phyloP scores from a whole-genome alignment of 2,113 vertebrate genomes.

The Antigone vipio region DNA sequence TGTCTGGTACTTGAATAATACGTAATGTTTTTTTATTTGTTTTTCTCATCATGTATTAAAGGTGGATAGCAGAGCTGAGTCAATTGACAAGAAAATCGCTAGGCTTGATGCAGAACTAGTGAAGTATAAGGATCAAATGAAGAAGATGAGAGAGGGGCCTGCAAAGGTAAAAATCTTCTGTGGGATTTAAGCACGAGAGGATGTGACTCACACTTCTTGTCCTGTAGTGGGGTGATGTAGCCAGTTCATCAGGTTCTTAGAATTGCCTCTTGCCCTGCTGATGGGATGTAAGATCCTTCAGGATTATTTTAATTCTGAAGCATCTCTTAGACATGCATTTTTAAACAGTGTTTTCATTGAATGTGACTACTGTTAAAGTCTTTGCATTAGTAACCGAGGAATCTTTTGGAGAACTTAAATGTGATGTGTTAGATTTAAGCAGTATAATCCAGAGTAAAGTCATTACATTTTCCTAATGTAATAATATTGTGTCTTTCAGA shows the following conservation, averaged over 20 bases:
- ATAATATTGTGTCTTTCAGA: conserved; percentile 75
- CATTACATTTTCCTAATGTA: background rate
- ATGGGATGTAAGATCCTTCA: background rate
- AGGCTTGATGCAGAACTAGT: conserved; percentile 90
- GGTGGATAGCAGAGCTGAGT: conserved; percentile 94
- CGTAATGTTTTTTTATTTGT: background rate
- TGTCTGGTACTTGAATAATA: background rate
- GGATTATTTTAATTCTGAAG: background rate
- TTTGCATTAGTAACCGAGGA: background rate
- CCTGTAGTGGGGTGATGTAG: background rate
- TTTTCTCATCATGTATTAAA: conserved; percentile 20
- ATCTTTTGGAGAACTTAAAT: background rate
- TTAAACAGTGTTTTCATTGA: background rate
- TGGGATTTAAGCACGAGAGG: background rate
- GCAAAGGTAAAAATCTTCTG: conserved; percentile 83
- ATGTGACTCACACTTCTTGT: background rate
- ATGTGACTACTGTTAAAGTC: background rate
- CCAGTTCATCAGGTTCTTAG: background rate
- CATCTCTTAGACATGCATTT: background rate
- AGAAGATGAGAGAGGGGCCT: conserved; percentile 98
- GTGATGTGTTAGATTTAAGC: background rate
- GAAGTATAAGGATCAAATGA: conserved; percentile 99
- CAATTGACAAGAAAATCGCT: conserved; percentile 94
- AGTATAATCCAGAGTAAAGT: background rate
- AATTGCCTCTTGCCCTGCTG: background rate